Percentiles rank a stretch among this genome's conserved stretches.
Evolutionary conservation across 2,113 vertebrate species (phyloP).

Genomic region (Aegithalos caudatus): DNA sequence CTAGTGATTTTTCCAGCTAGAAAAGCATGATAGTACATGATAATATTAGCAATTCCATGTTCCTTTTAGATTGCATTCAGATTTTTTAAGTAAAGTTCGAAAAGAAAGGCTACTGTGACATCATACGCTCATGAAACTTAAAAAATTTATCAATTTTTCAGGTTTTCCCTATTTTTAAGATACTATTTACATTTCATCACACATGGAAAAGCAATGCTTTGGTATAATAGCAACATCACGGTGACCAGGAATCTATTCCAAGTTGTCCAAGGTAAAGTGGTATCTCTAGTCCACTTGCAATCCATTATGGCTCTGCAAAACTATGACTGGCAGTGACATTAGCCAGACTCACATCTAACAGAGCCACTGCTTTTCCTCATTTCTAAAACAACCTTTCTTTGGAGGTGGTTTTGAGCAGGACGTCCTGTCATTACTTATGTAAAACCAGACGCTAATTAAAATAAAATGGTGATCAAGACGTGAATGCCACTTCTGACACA

Average conservation of each 20-base stretch:
- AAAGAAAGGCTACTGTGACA: neutral
- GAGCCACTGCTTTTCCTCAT: neutral
- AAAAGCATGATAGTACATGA: neutral
- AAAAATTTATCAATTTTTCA: neutral
- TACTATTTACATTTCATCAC: neutral
- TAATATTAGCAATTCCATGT: neutral
- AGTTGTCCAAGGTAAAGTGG: neutral
- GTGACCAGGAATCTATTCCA: neutral
- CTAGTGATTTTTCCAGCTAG: neutral
- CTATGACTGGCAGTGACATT: neutral
- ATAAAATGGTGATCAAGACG: neutral
- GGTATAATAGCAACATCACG: neutral
- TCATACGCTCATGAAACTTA: neutral
- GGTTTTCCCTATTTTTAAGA: neutral
- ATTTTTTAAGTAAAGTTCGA: neutral
- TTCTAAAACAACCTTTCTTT: neutral
- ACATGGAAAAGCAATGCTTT: neutral
- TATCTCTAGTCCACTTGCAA: neutral
- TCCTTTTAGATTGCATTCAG: neutral
- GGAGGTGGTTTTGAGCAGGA: neutral
- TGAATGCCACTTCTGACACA: neutral
- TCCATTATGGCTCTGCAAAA: neutral
- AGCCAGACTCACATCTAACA: neutral
- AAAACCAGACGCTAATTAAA: neutral
- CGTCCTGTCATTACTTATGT: neutral